These are phyloP conservation scores for Fragum sueziense DNA, from an alignment of 2,888 invertebrate genomes.

Conservation along the genomic window DNA sequence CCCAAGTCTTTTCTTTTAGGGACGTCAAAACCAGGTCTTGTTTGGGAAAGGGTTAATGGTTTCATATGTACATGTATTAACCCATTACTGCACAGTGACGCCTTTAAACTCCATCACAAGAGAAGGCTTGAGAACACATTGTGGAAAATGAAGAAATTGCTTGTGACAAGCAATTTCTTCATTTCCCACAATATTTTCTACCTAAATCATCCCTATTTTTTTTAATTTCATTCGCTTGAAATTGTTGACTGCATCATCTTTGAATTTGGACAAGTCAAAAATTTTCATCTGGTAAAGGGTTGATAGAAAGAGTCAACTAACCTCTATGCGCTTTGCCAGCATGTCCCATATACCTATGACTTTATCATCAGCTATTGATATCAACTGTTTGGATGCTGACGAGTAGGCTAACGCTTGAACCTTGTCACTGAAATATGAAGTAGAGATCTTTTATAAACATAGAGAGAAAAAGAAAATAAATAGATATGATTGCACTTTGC, in stretches of 20 bases:
- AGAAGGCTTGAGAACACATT: not conserved
- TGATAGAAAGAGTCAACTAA: conserved; percentile 69
- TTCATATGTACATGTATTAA: too few species aligned
- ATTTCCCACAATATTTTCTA: not conserved
- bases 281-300: not conserved
- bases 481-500: too few species aligned
- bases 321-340: conserved; percentile 93
- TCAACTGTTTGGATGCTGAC: conserved; percentile 90
- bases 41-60: too few species aligned
- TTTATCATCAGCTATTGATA: conserved; percentile 97
- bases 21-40: too few species aligned
- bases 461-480: too few species aligned
- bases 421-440: conserved; percentile 91
- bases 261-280: not conserved
- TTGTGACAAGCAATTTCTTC: not conserved
- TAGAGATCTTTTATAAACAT: too few species aligned
- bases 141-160: not conserved
- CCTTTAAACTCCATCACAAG: too few species aligned
- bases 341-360: conserved; percentile 97
- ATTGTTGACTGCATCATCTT: not conserved
- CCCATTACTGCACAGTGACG: too few species aligned
- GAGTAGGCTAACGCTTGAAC: conserved; percentile 95
- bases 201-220: not conserved
- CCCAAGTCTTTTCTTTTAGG: too few species aligned
- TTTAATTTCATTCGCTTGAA: not conserved